Base-by-base conservation (phyloP, 2,888 invertebrate species). In the Eumacrocentrus americanus region DNA sequence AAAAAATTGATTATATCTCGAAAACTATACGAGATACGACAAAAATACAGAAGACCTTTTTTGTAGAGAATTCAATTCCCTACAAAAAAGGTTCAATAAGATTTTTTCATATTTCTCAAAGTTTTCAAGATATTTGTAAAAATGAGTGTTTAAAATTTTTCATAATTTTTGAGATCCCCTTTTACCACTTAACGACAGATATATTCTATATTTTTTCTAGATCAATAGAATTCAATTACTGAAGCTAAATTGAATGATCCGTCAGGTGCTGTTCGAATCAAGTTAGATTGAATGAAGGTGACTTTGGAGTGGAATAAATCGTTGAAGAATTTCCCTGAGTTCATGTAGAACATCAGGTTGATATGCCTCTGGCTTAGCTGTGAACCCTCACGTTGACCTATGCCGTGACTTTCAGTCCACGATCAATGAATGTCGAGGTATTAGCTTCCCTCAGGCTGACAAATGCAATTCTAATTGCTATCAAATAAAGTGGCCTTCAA, bases 321-420 rank as follows among this genome's bases (percentile, higher is more conserved):
- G 40, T 18, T 53, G 9, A 18, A 25, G 40, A 46, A 58, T 40
- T 53, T 54, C 42, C 42, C 44, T 44, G 38, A 29, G 40, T 35
- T 40, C 42, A 54, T 18, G 16, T 42, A 3, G 42, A 18, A 42
- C 20, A 42, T 42, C 42, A 42, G 20, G 42, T 42, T n/a, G 42
- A 4, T 42, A 42, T 42, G 9, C 42, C n/a, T n/a, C n/a, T n/a
- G 20, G 20, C 9, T 9, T 42, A 18, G 20, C 18, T 42, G 20
- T 20, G 2, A 42, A 42, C 20, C 42, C 16, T n/a, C n/a, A n/a
- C n/a, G 11, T 48, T 65, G 65, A 65, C 65, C 65, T 65, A 65
- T 65, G 62, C 62, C 65, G 56, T 65, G 62, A 65, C 64, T 63
- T 63, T 63, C 61, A 65, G 34, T 23, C 42, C 14, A 40, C 9